phyloP scores from a whole-genome alignment of 2,797 vertebrate species.

The Trachurus trachurus region DNA sequence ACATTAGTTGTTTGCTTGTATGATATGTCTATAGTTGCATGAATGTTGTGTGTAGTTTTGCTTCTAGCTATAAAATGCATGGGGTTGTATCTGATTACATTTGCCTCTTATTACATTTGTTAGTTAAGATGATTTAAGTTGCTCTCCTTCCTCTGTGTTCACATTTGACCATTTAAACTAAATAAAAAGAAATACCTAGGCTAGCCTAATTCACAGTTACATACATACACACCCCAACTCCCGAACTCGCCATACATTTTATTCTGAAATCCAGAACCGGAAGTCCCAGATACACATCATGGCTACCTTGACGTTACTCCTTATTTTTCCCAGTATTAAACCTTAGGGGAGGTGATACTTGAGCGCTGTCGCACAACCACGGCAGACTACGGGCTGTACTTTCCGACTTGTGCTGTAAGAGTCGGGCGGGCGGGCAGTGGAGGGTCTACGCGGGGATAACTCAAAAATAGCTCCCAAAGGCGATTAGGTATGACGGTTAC shows the following conservation, averaged over 20 bases:
- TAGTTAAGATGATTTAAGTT: neutral
- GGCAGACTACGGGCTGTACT: constrained; percentile 66
- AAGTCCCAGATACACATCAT: rapidly evolving
- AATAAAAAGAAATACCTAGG: neutral
- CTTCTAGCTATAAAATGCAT: no score
- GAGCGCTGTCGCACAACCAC: constrained; percentile 77
- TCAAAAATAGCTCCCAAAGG: constrained; percentile 63
- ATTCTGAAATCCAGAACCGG: constrained; percentile 54
- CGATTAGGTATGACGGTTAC: constrained; percentile 70
- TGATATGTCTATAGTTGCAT: no score
- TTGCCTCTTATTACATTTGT: neutral
- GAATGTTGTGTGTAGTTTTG: no score
- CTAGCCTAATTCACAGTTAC: neutral
- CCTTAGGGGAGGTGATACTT: constrained; percentile 76
- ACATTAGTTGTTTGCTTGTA: neutral
- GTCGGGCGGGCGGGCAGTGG: constrained; percentile 38
- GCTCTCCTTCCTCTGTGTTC: no score
- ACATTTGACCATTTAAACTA: no score
- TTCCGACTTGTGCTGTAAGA: constrained; percentile 63
- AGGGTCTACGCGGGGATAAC: constrained; percentile 40
- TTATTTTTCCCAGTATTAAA: constrained; percentile 61
- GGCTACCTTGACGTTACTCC: constrained; percentile 11
- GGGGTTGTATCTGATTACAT: no score
- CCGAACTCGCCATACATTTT: constrained; percentile 1
- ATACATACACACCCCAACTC: neutral